Percentiles rank a stretch among this genome's conserved stretches.
Conservation (phyloP, 23 tunicate genomes). For the Trididemnum clinides region DNA sequence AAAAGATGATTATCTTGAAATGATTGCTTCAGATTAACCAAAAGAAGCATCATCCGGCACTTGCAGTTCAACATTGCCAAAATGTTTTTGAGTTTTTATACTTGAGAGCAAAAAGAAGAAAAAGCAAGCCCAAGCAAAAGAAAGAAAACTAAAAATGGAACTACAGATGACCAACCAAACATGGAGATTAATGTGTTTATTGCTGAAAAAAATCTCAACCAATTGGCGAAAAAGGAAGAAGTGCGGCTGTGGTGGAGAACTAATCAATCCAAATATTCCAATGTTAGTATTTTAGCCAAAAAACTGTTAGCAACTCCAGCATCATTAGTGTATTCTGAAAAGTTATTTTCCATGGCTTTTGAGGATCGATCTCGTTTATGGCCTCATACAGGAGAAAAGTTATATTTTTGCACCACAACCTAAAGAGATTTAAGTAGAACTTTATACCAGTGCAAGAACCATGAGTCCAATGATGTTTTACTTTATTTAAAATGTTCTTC, state of each 20-base stretch:
- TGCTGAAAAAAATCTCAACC: background rate
- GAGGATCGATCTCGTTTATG: background rate
- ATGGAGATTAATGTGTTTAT: background rate
- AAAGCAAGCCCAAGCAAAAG: background rate
- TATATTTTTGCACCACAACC: background rate
- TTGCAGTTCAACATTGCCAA: background rate
- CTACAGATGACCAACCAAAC: background rate
- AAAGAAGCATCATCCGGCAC: background rate
- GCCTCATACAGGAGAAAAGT: background rate
- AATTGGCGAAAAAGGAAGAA: background rate
- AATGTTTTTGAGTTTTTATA: background rate
- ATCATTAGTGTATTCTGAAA: constrained; percentile 3
- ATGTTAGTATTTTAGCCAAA: background rate
- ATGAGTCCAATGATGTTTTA: background rate
- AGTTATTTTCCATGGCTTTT: background rate
- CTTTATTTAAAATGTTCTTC: background rate
- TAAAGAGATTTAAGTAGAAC: background rate
- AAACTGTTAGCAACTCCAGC: constrained; percentile 1
- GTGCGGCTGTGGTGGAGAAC: background rate
- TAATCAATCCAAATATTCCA: background rate
- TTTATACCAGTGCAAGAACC: background rate
- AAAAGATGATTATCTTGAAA: background rate
- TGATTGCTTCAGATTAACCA: background rate
- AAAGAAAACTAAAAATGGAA: background rate
- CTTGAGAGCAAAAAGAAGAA: background rate